Evolutionary conservation across 2,113 vertebrate genomes (phyloP), one percentile per base, ranked within the genome.

Genomic region (Pavo muticus): DNA sequence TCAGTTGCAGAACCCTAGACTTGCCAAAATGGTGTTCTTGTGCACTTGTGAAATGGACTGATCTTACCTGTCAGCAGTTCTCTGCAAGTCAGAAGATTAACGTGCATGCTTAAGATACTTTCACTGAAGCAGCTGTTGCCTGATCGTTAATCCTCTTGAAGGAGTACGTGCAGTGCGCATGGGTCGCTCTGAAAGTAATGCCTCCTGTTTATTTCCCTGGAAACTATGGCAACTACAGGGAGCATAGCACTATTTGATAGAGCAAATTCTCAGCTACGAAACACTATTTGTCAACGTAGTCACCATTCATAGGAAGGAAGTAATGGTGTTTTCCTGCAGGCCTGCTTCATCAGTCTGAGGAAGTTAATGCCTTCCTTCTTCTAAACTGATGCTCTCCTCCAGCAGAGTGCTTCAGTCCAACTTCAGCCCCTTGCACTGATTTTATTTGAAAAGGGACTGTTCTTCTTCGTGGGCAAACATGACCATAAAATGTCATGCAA

Each of bases 1-100:
- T 67, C 6, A 81, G 3, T 94, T 91, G 47, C 35, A 54, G 87
- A 94, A 39, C 74, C 65, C 50, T 29, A 25, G 52, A 84, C 90
- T 86, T 94, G 90, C 93, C 91, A 80, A 86, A 95, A 84, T 61
- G 3, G 0, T 79, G 54, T 57, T 85, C 78, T 72, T 91, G 44
- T 77, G 60, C 75, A 47, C 76, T 97, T 93, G 69, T 86, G 90
- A 93, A 94, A 88, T 77, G 85, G 60, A 72, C 90, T 93, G 85
- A 83, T 95, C 88, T 94, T 76, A 88, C 90, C 91, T 96, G 91
- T 95, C 93, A 97, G 94, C 95, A 95, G 50, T 95, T 95, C 54
- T 92, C 70, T 72, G 50, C 67, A 84, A 89, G 74, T 79, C 71
- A 75, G 68, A 75, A 92, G 96, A 97, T 96, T 90, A 95, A 85